phyloP scores from a whole-genome alignment of 2,888 invertebrate species.

The Cataglyphis cursor region DNA sequence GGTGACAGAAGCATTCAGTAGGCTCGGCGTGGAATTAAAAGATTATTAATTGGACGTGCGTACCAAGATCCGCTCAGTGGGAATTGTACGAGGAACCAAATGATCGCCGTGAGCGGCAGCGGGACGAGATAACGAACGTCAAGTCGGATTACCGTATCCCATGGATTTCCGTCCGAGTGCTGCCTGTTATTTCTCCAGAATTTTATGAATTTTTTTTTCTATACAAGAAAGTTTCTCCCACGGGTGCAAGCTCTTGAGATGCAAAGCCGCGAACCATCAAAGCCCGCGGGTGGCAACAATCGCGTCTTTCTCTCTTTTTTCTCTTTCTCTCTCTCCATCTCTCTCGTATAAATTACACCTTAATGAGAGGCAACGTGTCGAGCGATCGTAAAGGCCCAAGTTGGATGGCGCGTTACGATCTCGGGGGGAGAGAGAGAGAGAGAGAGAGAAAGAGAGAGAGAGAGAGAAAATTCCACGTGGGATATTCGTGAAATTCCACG shows the following conservation, averaged over 20 bases:
- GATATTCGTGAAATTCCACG: slow-evolving; percentile 59
- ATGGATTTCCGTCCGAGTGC: slow-evolving; percentile 68
- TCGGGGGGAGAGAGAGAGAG: background rate
- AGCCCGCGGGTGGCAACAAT: slow-evolving; percentile 68
- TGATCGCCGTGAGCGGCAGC: background rate
- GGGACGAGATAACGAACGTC: slow-evolving; percentile 69
- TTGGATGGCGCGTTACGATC: slow-evolving; percentile 50
- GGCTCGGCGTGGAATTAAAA: slow-evolving; percentile 67
- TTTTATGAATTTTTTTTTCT: slow-evolving; percentile 64
- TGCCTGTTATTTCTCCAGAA: slow-evolving; percentile 70
- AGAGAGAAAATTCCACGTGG: slow-evolving; percentile 45
- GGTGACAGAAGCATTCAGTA: slow-evolving; percentile 66
- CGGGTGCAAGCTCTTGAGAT: slow-evolving; percentile 54
- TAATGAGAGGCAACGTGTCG: slow-evolving; percentile 70
- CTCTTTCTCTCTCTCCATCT: background rate
- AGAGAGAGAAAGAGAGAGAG: background rate
- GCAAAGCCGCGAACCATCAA: slow-evolving; percentile 70
- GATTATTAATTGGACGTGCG: slow-evolving; percentile 69
- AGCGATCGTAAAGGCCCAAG: slow-evolving; percentile 60
- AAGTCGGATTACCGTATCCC: slow-evolving; percentile 68
- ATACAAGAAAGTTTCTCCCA: slow-evolving; percentile 47
- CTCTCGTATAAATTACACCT: slow-evolving; percentile 56
- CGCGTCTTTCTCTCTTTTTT: slow-evolving; percentile 17
- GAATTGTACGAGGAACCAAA: slow-evolving; percentile 36
- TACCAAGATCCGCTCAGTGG: slow-evolving; percentile 59